Conservation (phyloP, 1,140 invertebrate genomes). For the Drosophila cardini region DNA sequence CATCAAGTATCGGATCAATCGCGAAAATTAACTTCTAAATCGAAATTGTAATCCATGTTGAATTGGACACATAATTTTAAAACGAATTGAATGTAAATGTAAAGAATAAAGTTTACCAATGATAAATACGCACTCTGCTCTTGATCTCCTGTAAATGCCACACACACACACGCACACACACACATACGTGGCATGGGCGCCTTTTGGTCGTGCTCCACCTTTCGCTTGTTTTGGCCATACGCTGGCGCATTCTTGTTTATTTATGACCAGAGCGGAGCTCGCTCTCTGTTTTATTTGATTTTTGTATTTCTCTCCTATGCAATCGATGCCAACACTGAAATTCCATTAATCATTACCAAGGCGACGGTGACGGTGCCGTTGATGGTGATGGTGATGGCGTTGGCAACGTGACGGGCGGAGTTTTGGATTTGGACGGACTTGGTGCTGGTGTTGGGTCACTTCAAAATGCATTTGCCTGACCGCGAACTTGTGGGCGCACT, state of each 20-base stretch:
- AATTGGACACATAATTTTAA: constrained; percentile 73
- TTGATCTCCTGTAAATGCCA: not conserved
- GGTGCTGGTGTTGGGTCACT: constrained; percentile 57
- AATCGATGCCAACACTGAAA: constrained; percentile 60
- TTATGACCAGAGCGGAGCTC: constrained; percentile 49
- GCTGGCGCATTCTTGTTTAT: constrained; percentile 57
- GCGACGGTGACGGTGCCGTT: too few relatives aligned
- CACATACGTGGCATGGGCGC: not conserved
- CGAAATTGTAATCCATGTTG: constrained; percentile 47
- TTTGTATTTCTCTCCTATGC: constrained; percentile 6
- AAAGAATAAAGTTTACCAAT: constrained; percentile 82
- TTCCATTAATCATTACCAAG: constrained; percentile 68
- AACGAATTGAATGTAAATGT: constrained; percentile 71
- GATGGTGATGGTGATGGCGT: constrained; percentile 37
- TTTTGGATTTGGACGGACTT: constrained; percentile 24
- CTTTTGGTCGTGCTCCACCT: constrained; percentile 53
- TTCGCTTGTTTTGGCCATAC: constrained; percentile 48
- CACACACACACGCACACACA: constrained; percentile 5
- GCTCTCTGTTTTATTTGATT: constrained; percentile 6
- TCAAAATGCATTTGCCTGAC: constrained; percentile 40
- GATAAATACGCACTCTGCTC: constrained; percentile 57
- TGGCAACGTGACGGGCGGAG: constrained; percentile 27
- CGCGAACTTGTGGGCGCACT: constrained; percentile 70
- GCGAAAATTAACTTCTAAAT: constrained; percentile 34
- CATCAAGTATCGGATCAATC: constrained; percentile 2